Conservation (phyloP, 2,113 vertebrate genomes). For the Charina bottae region DNA sequence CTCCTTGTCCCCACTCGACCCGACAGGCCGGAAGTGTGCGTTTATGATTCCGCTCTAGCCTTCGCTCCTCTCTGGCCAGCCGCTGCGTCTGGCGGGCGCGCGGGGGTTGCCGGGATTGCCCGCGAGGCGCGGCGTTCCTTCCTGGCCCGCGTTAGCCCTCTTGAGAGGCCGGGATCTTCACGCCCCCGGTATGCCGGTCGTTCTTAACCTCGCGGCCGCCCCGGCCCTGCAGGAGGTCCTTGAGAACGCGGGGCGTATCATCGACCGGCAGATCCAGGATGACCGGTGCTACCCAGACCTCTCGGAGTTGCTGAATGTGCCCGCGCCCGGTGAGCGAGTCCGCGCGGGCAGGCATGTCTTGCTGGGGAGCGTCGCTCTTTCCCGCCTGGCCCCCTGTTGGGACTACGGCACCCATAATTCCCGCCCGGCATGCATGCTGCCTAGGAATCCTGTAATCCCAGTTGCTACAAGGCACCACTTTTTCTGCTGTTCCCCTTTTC, state of each 20-base stretch:
- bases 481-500: neutral
- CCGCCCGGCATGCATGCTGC: neutral
- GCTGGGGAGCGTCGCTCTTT: neutral
- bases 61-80: neutral
- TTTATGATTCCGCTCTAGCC: neutral
- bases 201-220: constrained; percentile 48
- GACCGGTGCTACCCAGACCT: constrained; percentile 92
- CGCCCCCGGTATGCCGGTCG: constrained; percentile 78
- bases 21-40: neutral
- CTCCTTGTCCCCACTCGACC: neutral
- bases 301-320: constrained; percentile 87
- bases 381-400: neutral
- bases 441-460: neutral
- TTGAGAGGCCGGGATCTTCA: no score
- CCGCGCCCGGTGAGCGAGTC: constrained; percentile 81
- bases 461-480: neutral
- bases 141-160: accelerated
- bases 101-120: constrained; percentile 29
- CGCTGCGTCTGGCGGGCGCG: neutral
- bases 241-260: constrained; percentile 84
- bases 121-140: neutral
- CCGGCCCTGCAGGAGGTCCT: constrained; percentile 82
- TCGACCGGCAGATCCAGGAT: constrained; percentile 89
- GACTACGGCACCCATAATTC: neutral
- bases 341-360: neutral